phyloP scores from a whole-genome alignment of 2,113 vertebrate species.

The Colaptes auratus region DNA sequence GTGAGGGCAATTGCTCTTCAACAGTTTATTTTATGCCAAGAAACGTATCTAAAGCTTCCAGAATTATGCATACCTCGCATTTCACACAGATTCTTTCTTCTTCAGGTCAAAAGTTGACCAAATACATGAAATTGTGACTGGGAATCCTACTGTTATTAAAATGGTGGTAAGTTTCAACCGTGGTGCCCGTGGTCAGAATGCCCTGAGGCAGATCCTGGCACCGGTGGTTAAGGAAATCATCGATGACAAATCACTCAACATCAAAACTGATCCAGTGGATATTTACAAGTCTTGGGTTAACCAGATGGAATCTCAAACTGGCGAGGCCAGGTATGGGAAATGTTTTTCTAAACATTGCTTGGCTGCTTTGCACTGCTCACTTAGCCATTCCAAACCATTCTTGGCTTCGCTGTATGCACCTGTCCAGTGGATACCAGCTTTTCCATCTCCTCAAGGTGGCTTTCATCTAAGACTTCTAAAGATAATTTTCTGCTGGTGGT shows the following conservation, averaged over 20 bases:
- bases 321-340: constrained; percentile 89
- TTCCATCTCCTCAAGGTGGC: background rate
- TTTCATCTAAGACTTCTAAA: background rate
- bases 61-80: background rate
- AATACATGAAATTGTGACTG: constrained; percentile 96
- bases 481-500: background rate
- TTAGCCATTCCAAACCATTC: background rate
- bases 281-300: constrained; percentile 99
- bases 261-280: constrained; percentile 97
- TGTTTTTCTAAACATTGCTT: background rate
- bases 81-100: constrained; percentile 21
- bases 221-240: constrained; percentile 98
- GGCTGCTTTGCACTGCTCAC: background rate
- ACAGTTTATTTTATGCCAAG: background rate
- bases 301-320: constrained; percentile 98
- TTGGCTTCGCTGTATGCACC: background rate
- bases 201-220: constrained; percentile 91
- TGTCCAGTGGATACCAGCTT: background rate
- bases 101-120: constrained; percentile 96
- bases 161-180: constrained; percentile 99
- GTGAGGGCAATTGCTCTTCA: background rate
- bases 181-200: constrained; percentile 92
- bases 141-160: constrained; percentile 97
- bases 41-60: background rate
- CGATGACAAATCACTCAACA: constrained; percentile 95